Evolutionary conservation across 2,113 vertebrate species (phyloP), one percentile per base, ranked within the genome.

Genomic region (Gnathonemus longibarbis): DNA sequence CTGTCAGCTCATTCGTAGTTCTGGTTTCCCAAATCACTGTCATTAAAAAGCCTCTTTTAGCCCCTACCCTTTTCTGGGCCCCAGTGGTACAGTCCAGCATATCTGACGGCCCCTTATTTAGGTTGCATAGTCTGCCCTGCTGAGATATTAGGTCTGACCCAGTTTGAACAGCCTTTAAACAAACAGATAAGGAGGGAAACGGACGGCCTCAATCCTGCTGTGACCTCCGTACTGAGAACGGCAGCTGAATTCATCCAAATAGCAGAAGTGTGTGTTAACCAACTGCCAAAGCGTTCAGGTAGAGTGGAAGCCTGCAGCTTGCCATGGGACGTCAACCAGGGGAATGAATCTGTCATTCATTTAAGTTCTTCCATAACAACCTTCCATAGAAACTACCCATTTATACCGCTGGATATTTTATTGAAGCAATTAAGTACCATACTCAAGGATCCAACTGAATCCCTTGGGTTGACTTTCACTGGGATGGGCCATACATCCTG

Each of bases 21-120:
- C 90, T 89, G 90, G 92, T 90, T 94, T 95, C 91, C 93, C 92
- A 95, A 96, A 95, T 95, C 93, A 94, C 93, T 94, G 95, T 95
- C 95, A 94, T 92, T 96, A 94, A 96, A 96, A 95, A 94, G 87
- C 52, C 93, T 91, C 89, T 91, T 94, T 89, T 86, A 49, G 13
- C 48, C 2, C 15, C 56, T 88, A 27, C 92, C 90, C 50, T 39
- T 19, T 27, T 35, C 85, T 35, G n/a, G 50, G n/a, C 27, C 7
- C 48, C 85, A 39, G 70, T 77, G 70, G 31, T 77, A 77, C 1
- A 5, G 31, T 39, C 70, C 70, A 77, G 27, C 70, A 77, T 39
- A 17, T 39, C 17, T 19, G 35, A 35, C 5, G 2, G 35, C 15
- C 35, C 35, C 35, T 35, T 19, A 80, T 80, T 80, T 80, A 42